A percentile compares a stretch with the other conserved stretches of the same genome.
Conservation (phyloP, 2,113 vertebrate genomes). For the Catagonus wagneri region DNA sequence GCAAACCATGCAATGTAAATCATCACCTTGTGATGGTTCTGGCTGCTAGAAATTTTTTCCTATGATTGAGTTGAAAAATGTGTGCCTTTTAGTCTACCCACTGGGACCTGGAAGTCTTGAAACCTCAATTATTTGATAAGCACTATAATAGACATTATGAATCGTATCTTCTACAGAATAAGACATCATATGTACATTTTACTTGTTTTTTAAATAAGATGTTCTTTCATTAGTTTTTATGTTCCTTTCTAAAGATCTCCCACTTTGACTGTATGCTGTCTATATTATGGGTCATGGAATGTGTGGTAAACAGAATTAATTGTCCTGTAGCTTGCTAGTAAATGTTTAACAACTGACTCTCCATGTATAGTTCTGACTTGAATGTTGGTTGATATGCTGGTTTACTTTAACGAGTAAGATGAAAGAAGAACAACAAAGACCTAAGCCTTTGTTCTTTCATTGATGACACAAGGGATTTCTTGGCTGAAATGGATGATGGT, state of each 20-base stretch:
- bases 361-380: background rate
- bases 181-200: background rate
- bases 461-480: conserved; percentile 2
- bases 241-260: background rate
- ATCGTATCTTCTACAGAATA: background rate
- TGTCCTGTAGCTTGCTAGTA: background rate
- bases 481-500: background rate
- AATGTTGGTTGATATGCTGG: background rate
- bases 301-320: background rate
- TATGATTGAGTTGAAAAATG: background rate
- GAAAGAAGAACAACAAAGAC: conserved; percentile 36
- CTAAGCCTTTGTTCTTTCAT: conserved; percentile 13
- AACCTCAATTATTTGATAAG: background rate
- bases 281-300: background rate
- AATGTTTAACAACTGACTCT: background rate
- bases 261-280: background rate
- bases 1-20: background rate
- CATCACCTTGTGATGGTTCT: background rate
- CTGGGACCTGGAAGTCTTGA: background rate
- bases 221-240: background rate
- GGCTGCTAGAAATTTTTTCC: background rate
- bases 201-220: background rate
- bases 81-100: background rate
- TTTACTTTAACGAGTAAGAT: conserved; percentile 55
- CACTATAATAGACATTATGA: background rate